Evolutionary conservation across 2,113 vertebrate genomes (phyloP).

Genomic region (Melanocharis versteri): DNA sequence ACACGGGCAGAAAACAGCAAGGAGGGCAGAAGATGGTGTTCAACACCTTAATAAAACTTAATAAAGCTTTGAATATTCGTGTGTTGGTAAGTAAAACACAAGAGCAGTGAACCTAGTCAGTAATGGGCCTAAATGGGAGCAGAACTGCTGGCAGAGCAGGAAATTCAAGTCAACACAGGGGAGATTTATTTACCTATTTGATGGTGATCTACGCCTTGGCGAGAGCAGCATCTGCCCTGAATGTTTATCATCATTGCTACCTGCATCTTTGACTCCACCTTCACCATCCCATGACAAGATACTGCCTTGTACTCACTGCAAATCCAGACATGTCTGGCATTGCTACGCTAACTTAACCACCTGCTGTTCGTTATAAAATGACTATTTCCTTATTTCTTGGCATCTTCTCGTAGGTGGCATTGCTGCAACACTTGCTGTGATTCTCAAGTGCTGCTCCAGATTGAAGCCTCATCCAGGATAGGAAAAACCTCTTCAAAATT

Average conservation of each 20-base stretch:
- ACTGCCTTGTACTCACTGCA: background rate
- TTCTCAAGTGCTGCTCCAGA: background rate
- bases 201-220: background rate
- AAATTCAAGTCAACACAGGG: background rate
- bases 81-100: background rate
- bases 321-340: background rate
- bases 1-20: rapidly evolving
- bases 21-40: background rate
- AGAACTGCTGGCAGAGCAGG: background rate
- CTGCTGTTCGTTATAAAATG: background rate
- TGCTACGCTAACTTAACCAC: background rate
- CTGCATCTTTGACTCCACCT: background rate
- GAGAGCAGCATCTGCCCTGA: background rate
- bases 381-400: background rate
- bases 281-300: background rate
- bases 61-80: background rate
- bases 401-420: background rate
- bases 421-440: background rate
- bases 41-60: background rate
- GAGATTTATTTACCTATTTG: background rate
- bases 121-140: background rate
- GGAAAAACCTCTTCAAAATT: background rate
- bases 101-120: background rate
- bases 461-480: background rate
- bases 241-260: background rate